A percentile compares a stretch with the other conserved stretches of the same genome.
These are phyloP conservation scores for Apistogramma diplotaenia DNA, from an alignment of 2,113 vertebrate genomes.

Conservation along the genomic window DNA sequence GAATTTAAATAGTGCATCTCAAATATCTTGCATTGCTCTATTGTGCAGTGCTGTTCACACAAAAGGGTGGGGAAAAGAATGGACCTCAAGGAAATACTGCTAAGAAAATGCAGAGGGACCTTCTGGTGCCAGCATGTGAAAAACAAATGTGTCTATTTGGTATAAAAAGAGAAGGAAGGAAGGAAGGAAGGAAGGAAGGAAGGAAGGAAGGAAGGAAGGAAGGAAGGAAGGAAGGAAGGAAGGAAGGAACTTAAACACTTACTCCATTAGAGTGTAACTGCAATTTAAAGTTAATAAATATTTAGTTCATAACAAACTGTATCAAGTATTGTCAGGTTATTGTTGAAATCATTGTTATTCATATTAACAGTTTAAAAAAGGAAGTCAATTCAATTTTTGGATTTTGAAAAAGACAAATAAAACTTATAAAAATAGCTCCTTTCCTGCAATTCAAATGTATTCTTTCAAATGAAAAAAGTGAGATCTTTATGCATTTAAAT, in stretches of 20 bases:
- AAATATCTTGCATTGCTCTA: slow-evolving; percentile 5
- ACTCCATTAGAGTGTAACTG: neutral
- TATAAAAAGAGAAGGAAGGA: neutral
- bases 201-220: too few species aligned
- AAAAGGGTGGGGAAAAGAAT: neutral
- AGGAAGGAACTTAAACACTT: too few species aligned
- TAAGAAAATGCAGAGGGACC: neutral
- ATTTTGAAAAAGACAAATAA: neutral
- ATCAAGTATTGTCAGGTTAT: neutral
- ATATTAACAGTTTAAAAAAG: neutral
- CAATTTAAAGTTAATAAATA: neutral
- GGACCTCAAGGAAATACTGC: neutral
- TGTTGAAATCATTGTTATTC: neutral
- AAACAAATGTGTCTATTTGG: neutral
- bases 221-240: too few species aligned
- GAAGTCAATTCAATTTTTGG: neutral
- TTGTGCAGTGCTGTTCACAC: neutral
- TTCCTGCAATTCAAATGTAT: neutral
- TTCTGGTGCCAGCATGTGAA: neutral
- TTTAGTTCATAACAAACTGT: neutral
- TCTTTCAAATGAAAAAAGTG: neutral
- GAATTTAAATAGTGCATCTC: slow-evolving; percentile 9
- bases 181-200: too few species aligned
- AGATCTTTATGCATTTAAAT: neutral
- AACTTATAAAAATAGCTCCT: neutral